Evolutionary conservation across 1,140 invertebrate species (phyloP).

Genomic region (Cylas formicarius): DNA sequence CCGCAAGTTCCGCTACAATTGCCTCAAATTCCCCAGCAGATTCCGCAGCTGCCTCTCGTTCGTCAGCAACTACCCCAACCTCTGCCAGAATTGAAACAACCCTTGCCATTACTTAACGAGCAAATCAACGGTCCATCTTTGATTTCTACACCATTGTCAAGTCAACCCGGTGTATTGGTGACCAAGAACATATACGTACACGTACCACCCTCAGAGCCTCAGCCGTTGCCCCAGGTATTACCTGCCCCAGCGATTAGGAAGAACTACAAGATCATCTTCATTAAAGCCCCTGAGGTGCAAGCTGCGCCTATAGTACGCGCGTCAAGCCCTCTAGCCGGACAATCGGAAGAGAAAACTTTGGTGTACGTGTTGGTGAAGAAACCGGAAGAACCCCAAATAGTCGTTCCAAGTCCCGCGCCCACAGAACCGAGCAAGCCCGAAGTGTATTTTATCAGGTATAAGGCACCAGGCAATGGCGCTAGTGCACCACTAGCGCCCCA

Average conservation of each 20-base stretch:
- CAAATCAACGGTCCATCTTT: no score
- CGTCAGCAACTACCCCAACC: no score
- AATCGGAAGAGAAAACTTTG: slow-evolving; percentile 71
- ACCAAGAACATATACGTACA: slow-evolving; percentile 20
- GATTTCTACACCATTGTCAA: no score
- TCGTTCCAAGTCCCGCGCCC: slow-evolving; percentile 66
- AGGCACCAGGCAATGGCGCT: slow-evolving; percentile 48
- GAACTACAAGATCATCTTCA: slow-evolving; percentile 25
- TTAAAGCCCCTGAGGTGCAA: slow-evolving; percentile 18
- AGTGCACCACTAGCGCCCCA: background rate
- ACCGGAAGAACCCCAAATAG: slow-evolving; percentile 71
- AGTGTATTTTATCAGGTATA: slow-evolving; percentile 83
- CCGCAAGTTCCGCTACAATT: no score
- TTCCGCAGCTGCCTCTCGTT: no score
- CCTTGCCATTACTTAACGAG: no score
- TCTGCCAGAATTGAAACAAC: no score
- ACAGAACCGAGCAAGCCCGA: slow-evolving; percentile 77
- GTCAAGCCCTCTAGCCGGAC: slow-evolving; percentile 3
- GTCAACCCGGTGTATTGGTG: no score
- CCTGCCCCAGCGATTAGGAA: slow-evolving; percentile 11
- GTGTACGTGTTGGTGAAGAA: slow-evolving; percentile 84
- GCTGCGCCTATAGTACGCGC: background rate
- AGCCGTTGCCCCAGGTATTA: slow-evolving; percentile 5
- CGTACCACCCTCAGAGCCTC: slow-evolving; percentile 16
- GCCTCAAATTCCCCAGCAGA: no score